Evolutionary conservation across 1,140 invertebrate species (phyloP).

Genomic region (Neodiprion virginianus): DNA sequence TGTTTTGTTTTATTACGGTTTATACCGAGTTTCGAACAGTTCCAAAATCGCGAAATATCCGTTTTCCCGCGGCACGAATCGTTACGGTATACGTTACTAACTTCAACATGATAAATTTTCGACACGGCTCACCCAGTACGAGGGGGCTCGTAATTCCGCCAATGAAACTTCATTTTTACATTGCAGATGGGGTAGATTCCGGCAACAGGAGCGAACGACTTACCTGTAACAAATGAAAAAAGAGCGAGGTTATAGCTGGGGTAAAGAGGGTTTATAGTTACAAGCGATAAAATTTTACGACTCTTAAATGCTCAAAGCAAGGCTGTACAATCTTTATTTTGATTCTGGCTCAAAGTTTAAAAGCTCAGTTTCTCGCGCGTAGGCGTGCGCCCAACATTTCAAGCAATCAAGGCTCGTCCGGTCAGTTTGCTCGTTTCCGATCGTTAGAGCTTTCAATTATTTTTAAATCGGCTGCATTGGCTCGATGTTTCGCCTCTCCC

Average conservation of each 20-base stretch:
- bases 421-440: background rate
- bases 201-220: background rate
- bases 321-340: background rate
- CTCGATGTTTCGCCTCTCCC: background rate
- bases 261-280: too few species aligned
- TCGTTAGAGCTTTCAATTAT: constrained; percentile 1
- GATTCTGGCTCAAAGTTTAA: background rate
- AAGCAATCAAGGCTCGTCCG: background rate
- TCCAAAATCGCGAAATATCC: too few species aligned
- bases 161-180: too few species aligned
- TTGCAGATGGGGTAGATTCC: too few species aligned
- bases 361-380: background rate
- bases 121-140: too few species aligned
- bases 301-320: background rate
- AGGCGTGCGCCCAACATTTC: background rate
- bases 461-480: background rate
- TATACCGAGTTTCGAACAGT: too few species aligned
- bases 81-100: too few species aligned
- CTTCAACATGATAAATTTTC: too few species aligned
- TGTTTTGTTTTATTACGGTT: too few species aligned
- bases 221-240: background rate
- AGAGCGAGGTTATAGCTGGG: background rate
- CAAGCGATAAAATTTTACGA: background rate
- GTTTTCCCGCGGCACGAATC: too few species aligned
- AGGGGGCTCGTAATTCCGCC: too few species aligned